Conservation (phyloP, 2,113 vertebrate species). For the Gallinago paraguaiae region DNA sequence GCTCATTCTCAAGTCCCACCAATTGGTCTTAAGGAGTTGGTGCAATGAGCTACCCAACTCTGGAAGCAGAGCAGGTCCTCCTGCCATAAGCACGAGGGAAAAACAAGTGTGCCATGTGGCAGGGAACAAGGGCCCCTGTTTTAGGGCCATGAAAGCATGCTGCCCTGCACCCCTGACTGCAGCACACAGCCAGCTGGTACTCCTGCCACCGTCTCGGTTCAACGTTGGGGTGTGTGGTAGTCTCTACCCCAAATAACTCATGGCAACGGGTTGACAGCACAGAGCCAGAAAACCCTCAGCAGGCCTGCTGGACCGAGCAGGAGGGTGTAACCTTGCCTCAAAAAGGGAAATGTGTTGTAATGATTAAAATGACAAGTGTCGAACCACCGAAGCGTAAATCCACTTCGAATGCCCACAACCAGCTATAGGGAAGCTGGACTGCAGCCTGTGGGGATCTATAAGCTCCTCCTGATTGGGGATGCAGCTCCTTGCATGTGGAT, state of each 20-base stretch:
- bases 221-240: fast-evolving
- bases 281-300: background rate
- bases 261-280: background rate
- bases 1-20: background rate
- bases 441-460: background rate
- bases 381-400: background rate
- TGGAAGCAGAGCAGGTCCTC: background rate
- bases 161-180: background rate
- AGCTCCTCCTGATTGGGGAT: background rate
- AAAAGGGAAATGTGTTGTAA: background rate
- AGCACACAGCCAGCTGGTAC: background rate
- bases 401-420: background rate
- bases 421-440: background rate
- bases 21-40: background rate
- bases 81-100: background rate
- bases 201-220: background rate
- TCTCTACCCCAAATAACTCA: background rate
- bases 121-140: background rate
- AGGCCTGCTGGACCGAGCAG: background rate
- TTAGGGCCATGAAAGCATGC: background rate
- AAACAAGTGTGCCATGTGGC: background rate
- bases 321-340: background rate
- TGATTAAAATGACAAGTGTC: background rate
- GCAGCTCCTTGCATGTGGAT: background rate
- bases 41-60: background rate